A percentile compares a stretch with the other conserved stretches of the same genome.
Evolutionary conservation across 2,888 invertebrate genomes (phyloP).

Genomic region (Empis livida): DNA sequence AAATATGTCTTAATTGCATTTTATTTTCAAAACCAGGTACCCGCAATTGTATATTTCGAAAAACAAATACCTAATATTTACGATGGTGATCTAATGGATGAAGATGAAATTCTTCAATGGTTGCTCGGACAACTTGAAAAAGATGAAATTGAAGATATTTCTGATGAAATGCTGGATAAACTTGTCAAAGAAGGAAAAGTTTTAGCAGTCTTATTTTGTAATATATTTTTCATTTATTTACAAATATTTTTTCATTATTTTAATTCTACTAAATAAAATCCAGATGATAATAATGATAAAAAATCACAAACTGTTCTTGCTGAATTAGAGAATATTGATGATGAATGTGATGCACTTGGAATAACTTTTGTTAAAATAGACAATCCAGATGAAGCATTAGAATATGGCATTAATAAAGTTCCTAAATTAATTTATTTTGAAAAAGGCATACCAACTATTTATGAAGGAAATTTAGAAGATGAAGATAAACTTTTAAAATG

Average conservation of each 20-base stretch:
- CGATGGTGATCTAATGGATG: conserved; percentile 81
- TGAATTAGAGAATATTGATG: conserved; percentile 87
- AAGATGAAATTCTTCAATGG: conserved; percentile 82
- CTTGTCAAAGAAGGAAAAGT: conserved; percentile 79
- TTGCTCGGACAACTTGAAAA: conserved; percentile 74
- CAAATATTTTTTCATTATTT: not conserved
- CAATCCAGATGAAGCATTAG: conserved; percentile 77
- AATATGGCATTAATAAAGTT: conserved; percentile 81
- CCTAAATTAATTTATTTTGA: conserved; percentile 76
- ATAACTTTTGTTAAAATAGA: conserved; percentile 88
- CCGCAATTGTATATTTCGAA: conserved; percentile 85
- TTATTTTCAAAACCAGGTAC: too few relatives aligned
- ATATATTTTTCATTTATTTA: conserved; percentile 23
- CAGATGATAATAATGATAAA: conserved; percentile 81
- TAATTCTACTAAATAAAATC: not conserved
- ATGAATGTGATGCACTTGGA: conserved; percentile 78
- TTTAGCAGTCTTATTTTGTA: conserved; percentile 83
- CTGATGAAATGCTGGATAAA: conserved; percentile 86
- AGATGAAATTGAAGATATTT: conserved; percentile 90
- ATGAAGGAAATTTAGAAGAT: conserved; percentile 75
- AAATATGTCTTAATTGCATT: not conserved
- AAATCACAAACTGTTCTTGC: conserved; percentile 73
- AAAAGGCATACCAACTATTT: conserved; percentile 60
- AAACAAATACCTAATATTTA: conserved; percentile 86
- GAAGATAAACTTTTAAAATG: conserved; percentile 79